Evolutionary conservation across 2,888 invertebrate genomes (phyloP), one percentile per base, ranked within the genome.

Genomic region (Thymelicus sylvestris): DNA sequence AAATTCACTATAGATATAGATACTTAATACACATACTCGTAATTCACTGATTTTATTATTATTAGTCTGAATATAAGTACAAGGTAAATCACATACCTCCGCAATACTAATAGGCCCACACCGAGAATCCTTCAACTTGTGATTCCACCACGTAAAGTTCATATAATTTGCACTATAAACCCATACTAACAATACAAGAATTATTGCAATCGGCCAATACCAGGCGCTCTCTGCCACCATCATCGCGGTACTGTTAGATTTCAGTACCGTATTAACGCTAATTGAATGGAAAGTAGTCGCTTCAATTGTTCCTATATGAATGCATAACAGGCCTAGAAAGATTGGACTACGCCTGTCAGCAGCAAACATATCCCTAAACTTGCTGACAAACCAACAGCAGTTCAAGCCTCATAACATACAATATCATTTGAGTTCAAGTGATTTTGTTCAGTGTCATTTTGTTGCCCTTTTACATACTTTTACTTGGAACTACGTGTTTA

Each of bases 181-280:
- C 48, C 67, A 63, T 65, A 66, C 44, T 19, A 71, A 41, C 10
- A 61, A 39, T 48, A 60, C 61, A 66, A 73, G n/a, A n/a, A 52
- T 44, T 47, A 71, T 59, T 48, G 59, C 67, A 50, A 71, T 65
- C 47, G 31, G 7, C 63, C 24, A 31, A 48, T 12, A 31, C 63
- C 63, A 63, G 63, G 63, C 63, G 38, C 47, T 50, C 63, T 50
- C 63, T 24, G 6, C n/a, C 19, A 50, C 5, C n/a, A 63, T n/a
- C 63, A 63, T 63, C 7, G 48, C 38, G 48, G 31, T 63, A 63
- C 63, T 63, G 63, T 31, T 50, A 50, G 47, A 31, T 50, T 48
- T 63, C 12, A 57, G 57, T 57, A 57, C 31, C 31, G 12, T 31
- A 57, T 31, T 31, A 6, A 57, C 31, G 13, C 57, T 31, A 57